These are phyloP conservation scores for Neelides sp. DNA, from an alignment of 1,140 invertebrate genomes.

Conservation along the genomic window DNA sequence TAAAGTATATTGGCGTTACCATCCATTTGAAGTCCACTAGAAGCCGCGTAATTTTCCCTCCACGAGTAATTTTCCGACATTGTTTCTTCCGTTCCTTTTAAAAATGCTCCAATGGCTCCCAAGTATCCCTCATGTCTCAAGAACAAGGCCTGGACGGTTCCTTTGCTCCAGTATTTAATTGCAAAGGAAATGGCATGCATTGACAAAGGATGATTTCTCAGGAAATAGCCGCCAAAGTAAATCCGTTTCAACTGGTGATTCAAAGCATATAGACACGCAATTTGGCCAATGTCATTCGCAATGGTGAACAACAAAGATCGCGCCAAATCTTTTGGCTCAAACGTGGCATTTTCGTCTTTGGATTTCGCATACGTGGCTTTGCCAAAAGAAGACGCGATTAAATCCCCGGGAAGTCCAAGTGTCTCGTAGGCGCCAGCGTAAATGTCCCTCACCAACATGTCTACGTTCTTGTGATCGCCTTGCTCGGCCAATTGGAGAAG, in stretches of 20 bases:
- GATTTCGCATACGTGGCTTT: constrained; percentile 42
- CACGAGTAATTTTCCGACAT: constrained; percentile 49
- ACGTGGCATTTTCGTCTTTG: no score
- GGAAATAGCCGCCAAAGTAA: constrained; percentile 65
- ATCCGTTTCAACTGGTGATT: constrained; percentile 51
- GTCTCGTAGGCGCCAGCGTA: constrained; percentile 50
- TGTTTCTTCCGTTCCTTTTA: constrained; percentile 52
- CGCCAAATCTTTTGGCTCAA: constrained; percentile 50
- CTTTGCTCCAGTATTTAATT: constrained; percentile 64
- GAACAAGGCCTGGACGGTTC: constrained; percentile 55
- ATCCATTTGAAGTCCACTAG: background rate
- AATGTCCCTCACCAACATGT: constrained; percentile 64
- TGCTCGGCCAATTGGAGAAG: constrained; percentile 53
- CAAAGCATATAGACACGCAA: constrained; percentile 56
- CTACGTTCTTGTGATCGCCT: constrained; percentile 58
- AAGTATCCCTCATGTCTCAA: constrained; percentile 64
- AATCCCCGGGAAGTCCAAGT: constrained; percentile 45
- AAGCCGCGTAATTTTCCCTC: constrained; percentile 60
- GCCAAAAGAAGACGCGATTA: constrained; percentile 66
- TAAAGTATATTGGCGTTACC: no score
- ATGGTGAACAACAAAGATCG: constrained; percentile 57
- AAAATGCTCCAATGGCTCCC: constrained; percentile 62
- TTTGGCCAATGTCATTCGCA: constrained; percentile 66
- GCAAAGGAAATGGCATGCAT: constrained; percentile 63
- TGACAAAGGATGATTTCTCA: constrained; percentile 58